A percentile compares a stretch with the other conserved stretches of the same genome.
These are phyloP conservation scores for Zalophus californianus DNA, from an alignment of 2,797 vertebrate species.

Conservation along the genomic window DNA sequence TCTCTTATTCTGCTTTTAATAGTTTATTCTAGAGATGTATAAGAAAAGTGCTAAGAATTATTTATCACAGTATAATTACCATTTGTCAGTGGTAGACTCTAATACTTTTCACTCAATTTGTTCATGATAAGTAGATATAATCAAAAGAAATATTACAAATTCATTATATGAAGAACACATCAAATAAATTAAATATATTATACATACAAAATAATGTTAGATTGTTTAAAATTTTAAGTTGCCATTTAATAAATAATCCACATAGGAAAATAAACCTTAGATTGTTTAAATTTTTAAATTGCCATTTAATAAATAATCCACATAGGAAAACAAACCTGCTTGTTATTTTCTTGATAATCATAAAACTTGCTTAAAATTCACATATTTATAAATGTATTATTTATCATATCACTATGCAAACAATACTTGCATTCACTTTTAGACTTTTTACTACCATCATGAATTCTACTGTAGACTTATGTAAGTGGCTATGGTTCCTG, in stretches of 20 bases:
- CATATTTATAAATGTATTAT: neutral
- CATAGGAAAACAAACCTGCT: neutral
- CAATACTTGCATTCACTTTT: neutral
- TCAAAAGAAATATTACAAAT: constrained; percentile 8
- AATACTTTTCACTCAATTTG: constrained; percentile 10
- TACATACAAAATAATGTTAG: neutral
- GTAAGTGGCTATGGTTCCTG: neutral
- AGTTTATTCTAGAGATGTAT: neutral
- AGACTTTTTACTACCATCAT: neutral
- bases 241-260: neutral
- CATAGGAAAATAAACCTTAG: neutral
- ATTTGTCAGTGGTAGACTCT: neutral
- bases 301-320: neutral
- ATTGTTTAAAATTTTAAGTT: constrained; percentile 6
- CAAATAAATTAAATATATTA: neutral
- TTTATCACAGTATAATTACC: neutral
- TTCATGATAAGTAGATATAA: neutral
- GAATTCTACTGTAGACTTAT: constrained; percentile 1
- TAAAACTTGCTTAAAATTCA: constrained; percentile 4
- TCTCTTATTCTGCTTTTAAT: constrained; percentile 16
- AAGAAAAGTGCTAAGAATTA: neutral
- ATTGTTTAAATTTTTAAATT: constrained; percentile 9
- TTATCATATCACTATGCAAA: neutral
- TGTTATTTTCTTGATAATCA: constrained; percentile 5
- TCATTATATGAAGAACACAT: neutral